Conservation (phyloP, 2,113 vertebrate genomes). For the Aix galericulata region DNA sequence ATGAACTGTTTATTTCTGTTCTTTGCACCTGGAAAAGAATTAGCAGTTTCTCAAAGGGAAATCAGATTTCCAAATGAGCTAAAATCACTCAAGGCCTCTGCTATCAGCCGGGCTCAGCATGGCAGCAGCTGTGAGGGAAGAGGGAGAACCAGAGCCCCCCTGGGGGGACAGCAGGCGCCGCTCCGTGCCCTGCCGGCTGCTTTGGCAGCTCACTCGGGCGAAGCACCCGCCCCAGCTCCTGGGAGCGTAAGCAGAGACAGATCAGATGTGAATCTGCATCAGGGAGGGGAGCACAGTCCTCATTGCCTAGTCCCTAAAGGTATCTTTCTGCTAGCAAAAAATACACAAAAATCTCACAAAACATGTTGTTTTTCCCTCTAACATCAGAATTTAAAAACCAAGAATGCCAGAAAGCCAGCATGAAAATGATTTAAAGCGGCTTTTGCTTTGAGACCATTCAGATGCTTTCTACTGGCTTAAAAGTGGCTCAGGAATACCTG, state of each 20-base stretch:
- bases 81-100: not conserved
- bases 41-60: not conserved
- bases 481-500: not conserved
- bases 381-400: conserved; percentile 5
- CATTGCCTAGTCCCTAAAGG: conserved; percentile 22
- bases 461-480: not conserved
- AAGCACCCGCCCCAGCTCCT: not conserved
- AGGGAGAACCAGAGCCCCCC: not conserved
- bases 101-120: not conserved
- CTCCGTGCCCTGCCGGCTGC: not conserved
- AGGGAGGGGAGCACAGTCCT: conserved; percentile 43
- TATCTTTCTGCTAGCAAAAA: conserved; percentile 30
- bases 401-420: not conserved
- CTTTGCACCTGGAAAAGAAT: not conserved
- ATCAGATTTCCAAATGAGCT: not conserved
- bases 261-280: conserved; percentile 64
- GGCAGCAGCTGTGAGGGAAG: not conserved
- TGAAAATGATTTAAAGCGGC: not conserved
- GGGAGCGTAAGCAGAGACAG: conserved; percentile 49
- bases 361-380: not conserved
- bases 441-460: not conserved
- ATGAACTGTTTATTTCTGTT: not conserved
- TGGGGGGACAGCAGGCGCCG: not conserved
- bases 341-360: not conserved
- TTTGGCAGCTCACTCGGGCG: not conserved